Evolutionary conservation across 92 coral and sea anemone species (phyloP).

Genomic region (Parazoanthus darwini): DNA sequence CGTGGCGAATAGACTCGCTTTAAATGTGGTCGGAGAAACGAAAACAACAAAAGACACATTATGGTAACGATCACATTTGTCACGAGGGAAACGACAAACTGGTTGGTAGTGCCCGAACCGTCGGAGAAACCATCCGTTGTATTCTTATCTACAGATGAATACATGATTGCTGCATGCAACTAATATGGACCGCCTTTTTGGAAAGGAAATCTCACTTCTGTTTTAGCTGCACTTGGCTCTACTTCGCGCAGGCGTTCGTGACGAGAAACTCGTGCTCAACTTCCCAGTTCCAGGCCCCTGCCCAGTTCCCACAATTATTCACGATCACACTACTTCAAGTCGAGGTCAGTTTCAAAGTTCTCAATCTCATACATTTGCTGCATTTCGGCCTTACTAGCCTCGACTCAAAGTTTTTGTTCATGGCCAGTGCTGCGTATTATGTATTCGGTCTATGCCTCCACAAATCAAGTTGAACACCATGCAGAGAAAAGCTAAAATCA

Average conservation of each 20-base stretch:
- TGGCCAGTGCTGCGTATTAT: no score
- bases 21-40: constrained; percentile 73
- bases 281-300: neutral
- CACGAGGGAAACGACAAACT: constrained; percentile 71
- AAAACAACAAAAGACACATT: constrained; percentile 68
- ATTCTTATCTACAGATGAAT: neutral
- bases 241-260: neutral
- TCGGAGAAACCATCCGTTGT: neutral
- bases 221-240: neutral
- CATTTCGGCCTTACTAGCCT: no score
- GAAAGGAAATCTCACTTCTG: neutral
- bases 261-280: neutral
- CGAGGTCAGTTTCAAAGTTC: no score
- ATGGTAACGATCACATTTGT: constrained; percentile 68
- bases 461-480: no score
- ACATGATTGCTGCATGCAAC: neutral
- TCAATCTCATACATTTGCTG: no score
- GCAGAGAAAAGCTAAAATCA: no score
- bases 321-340: no score
- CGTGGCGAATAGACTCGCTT: constrained; percentile 90
- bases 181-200: neutral
- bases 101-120: constrained; percentile 58
- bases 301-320: no score
- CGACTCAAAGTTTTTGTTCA: no score
- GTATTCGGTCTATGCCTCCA: no score